phyloP scores from a whole-genome alignment of 2,113 vertebrate genomes.

The Paradisaea rubra region DNA sequence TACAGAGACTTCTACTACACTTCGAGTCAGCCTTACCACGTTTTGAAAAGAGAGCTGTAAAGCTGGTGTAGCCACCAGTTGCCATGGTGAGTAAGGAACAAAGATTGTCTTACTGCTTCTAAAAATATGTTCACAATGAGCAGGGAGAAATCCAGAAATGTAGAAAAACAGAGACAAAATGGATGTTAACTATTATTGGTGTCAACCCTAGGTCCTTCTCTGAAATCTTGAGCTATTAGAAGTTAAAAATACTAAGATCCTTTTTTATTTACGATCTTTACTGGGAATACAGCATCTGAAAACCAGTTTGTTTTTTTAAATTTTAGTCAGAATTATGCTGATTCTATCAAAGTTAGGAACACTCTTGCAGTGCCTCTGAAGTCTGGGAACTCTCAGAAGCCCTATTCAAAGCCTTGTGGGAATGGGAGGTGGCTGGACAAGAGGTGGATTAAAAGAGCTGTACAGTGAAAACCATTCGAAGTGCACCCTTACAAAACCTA shows the following conservation, averaged over 20 bases:
- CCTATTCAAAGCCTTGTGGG: background rate
- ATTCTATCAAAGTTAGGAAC: background rate
- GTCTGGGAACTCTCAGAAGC: background rate
- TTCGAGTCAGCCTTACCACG: background rate
- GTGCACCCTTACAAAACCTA: background rate
- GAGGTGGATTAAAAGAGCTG: background rate
- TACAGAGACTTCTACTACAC: background rate
- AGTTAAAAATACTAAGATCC: background rate
- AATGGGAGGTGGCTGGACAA: background rate
- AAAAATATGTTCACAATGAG: background rate
- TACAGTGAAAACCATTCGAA: background rate
- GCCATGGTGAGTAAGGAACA: constrained; percentile 20
- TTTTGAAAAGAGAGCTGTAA: background rate
- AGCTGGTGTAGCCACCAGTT: background rate
- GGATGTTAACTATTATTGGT: background rate
- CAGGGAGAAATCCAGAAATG: background rate
- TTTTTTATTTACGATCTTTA: background rate
- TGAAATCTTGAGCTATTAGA: background rate
- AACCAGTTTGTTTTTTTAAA: background rate
- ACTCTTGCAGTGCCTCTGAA: background rate
- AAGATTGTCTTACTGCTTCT: background rate
- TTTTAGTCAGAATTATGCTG: background rate
- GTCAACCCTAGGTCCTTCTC: background rate
- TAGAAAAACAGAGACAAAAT: background rate
- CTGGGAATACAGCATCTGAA: background rate